Evolutionary conservation across 2,113 vertebrate genomes (phyloP).

Genomic region (Ophiodon elongatus): DNA sequence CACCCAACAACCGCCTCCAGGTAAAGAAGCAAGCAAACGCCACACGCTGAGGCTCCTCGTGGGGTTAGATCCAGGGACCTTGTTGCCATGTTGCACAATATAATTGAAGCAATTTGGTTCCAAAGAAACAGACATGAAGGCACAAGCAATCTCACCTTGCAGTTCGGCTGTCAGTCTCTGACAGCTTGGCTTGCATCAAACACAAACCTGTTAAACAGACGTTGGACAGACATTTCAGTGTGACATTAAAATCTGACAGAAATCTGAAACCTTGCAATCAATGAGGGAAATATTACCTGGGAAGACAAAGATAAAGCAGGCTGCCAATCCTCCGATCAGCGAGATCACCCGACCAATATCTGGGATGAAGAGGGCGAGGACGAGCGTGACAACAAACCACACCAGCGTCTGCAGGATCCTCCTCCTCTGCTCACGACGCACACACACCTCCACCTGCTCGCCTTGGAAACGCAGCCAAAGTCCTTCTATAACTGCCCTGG

Average conservation of each 20-base stretch:
- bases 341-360: slow-evolving; percentile 98
- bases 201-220: slow-evolving; percentile 80
- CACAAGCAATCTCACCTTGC: slow-evolving; percentile 85
- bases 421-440: slow-evolving; percentile 88
- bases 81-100: not conserved
- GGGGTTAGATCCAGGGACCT: not conserved
- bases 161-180: slow-evolving; percentile 90
- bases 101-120: not conserved
- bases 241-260: not conserved
- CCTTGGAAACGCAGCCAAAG: slow-evolving; percentile 95
- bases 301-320: slow-evolving; percentile 97
- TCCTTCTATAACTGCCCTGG: slow-evolving; percentile 94
- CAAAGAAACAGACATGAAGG: not conserved
- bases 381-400: slow-evolving; percentile 93
- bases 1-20: not conserved
- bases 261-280: not conserved
- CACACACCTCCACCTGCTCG: slow-evolving; percentile 91
- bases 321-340: slow-evolving; percentile 93
- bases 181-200: slow-evolving; percentile 94
- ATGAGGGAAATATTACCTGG: slow-evolving; percentile 84
- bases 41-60: not conserved
- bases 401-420: slow-evolving; percentile 90
- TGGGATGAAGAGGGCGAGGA: slow-evolving; percentile 95
- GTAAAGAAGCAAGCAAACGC: not conserved
- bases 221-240: not conserved